These are phyloP conservation scores for Cuculus canorus DNA, from an alignment of 2,797 vertebrate genomes.

Conservation along the genomic window DNA sequence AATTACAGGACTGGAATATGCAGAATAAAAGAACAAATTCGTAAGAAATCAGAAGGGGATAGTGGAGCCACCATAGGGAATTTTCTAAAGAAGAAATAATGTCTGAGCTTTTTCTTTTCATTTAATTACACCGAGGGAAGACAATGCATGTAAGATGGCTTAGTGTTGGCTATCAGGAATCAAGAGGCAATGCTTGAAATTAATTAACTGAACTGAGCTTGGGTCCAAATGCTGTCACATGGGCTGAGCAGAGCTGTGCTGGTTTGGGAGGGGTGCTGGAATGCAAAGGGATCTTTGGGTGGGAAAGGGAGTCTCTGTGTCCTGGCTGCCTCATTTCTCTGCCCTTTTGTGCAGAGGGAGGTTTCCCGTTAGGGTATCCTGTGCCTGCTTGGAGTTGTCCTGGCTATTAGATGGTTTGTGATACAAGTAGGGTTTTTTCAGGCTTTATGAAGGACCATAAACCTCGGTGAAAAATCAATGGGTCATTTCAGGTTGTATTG, in stretches of 20 bases:
- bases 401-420: not conserved
- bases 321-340: not conserved
- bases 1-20: not conserved
- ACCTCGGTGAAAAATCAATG: not conserved
- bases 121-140: not conserved
- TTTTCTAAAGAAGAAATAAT: not conserved
- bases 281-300: not conserved
- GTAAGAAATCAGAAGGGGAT: not conserved
- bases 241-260: not conserved
- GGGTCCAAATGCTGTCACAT: fast-evolving
- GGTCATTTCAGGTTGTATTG: fast-evolving
- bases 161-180: not conserved
- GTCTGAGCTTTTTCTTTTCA: not conserved
- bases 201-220: not conserved
- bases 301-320: not conserved
- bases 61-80: not conserved
- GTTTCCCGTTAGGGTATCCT: not conserved
- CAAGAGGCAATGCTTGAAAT: not conserved
- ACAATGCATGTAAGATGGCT: not conserved
- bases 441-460: not conserved
- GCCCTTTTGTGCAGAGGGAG: not conserved
- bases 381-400: fast-evolving
- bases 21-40: not conserved
- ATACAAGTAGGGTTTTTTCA: not conserved
- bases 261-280: not conserved